Conservation (phyloP, 1,140 invertebrate species). For the Chionoecetes opilio region DNA sequence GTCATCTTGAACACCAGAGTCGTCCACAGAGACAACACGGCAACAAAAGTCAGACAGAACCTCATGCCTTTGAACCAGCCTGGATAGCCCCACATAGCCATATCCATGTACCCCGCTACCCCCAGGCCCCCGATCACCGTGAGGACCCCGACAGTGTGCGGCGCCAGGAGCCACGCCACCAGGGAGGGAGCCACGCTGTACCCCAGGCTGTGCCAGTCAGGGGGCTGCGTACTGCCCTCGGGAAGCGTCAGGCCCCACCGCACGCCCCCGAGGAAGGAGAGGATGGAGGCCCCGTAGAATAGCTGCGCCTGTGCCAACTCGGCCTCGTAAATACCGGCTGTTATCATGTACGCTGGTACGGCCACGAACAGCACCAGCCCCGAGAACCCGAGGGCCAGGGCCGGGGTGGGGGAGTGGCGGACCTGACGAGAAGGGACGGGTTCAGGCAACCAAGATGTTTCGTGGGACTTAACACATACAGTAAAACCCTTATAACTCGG, state of each 20-base stretch:
- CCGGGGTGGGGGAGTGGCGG: constrained; percentile 82
- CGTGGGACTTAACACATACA: neutral
- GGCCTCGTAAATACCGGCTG: constrained; percentile 81
- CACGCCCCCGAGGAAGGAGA: constrained; percentile 84
- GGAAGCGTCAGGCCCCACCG: constrained; percentile 83
- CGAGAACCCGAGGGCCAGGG: constrained; percentile 83
- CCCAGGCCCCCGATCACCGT: constrained; percentile 82
- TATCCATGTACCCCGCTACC: constrained; percentile 82
- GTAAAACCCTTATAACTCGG: no score
- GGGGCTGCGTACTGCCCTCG: constrained; percentile 79
- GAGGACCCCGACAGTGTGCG: constrained; percentile 81
- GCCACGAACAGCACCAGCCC: constrained; percentile 83
- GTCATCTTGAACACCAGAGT: constrained; percentile 81
- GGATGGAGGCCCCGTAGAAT: constrained; percentile 83
- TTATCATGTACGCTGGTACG: constrained; percentile 83
- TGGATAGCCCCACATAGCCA: constrained; percentile 82
- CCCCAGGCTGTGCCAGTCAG: constrained; percentile 83
- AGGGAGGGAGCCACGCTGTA: constrained; percentile 83
- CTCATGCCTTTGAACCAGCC: constrained; percentile 84
- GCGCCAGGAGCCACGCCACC: constrained; percentile 83
- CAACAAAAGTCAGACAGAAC: constrained; percentile 83
- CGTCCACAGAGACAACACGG: constrained; percentile 82
- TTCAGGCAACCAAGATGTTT: neutral
- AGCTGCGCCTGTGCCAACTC: constrained; percentile 83
- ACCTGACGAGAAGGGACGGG: constrained; percentile 77